Evolutionary conservation across 2,888 invertebrate genomes (phyloP), one percentile per base, ranked within the genome.

Genomic region (Archaeoteleia sp.): DNA sequence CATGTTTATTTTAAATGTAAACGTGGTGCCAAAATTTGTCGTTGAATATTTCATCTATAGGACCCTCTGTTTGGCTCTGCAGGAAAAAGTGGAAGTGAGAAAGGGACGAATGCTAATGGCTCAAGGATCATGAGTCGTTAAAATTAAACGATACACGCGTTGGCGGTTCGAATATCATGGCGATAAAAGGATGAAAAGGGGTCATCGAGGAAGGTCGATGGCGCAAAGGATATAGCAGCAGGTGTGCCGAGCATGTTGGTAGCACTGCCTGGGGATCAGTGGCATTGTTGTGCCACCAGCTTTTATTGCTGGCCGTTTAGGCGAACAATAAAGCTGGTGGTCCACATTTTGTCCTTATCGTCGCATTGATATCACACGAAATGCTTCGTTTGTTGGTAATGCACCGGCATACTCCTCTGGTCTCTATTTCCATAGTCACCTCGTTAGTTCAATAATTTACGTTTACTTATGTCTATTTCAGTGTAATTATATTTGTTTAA

Each of bases 301-400:
- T 78, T 79, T 79, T 77, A 78, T 76, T 74, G 77, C 72, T 71
- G 62, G 72, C 67, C 74, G 76, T 78, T 77, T 74, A 66, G 72
- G 69, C 71, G 76, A 76, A 80, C 78, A 78, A 80, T 80, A 79
- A 79, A 80, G 70, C 74, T 72, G 54, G 58, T 73, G 74, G 65
- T 66, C 61, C 62, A 70, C 74, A 67, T 73, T 76, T 74, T 55
- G 63, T 67, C 73, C 75, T 75, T 73, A 75, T 75, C 74, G 72
- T 65, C 67, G 40, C 73, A 71, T 77, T 76, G 73, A 76, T 74
- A 75, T 74, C 77, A 69, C 70, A 46, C 61, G 63, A 71, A 67
- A 73, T 57, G 71, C 73, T 71, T 73, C 72, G 75, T 74, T 76
- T 71, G 73, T 68, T 71, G 74, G 76, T 78, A 79, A 79, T 76